Evolutionary conservation across 2,797 vertebrate genomes (phyloP), one percentile per base, ranked within the genome.

Genomic region (Zenarchopterus dispar): DNA sequence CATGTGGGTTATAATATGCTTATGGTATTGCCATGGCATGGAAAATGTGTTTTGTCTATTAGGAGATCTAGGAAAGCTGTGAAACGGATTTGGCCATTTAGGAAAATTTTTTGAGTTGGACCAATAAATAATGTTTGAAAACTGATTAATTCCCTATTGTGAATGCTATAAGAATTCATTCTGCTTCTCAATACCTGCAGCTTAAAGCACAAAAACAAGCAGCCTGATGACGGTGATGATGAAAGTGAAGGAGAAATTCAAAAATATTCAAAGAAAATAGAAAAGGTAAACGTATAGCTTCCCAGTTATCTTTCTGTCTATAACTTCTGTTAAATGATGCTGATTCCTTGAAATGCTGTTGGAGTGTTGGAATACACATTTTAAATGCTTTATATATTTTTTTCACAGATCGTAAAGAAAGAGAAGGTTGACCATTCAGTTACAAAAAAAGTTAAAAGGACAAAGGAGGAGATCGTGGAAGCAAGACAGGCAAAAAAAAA

Each of bases 401-500:
- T 4, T 9, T 5, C 6, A 24, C 65, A 88, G 85, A 67, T 11
- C 2, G 76, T 90, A 6, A 93, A 92, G 70, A 76, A 84, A 43
- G 90, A 91, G 65, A 88, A 92, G 53, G 75, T 33, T 16, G 89
- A 89, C 49, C 26, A 50, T 7, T 43, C 81, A 0, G 72, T 85
- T 39, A 57, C 86, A 0, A 81, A 82, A 45, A 92, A 89, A 44
- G 44, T 77, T 8, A 93, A 86, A 67, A 92, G 26, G 89, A 92
- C 77, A 7, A 92, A 93, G 51, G 82, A 91, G 63, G 86, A 93
- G 71, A 74, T 76, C 6, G 81, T 84, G 46, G 92, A 89, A 2
- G 77, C 85, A 1, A 92, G 71, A 72, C 73, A 50, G 62, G 36
- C 87, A 39, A 93, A 95, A 82, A 79, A 90, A 23, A 90, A 94